A percentile compares a stretch with the other conserved stretches of the same genome.
These are phyloP conservation scores for Hormaphis cornu DNA, from an alignment of 1,140 invertebrate genomes.

Conservation along the genomic window DNA sequence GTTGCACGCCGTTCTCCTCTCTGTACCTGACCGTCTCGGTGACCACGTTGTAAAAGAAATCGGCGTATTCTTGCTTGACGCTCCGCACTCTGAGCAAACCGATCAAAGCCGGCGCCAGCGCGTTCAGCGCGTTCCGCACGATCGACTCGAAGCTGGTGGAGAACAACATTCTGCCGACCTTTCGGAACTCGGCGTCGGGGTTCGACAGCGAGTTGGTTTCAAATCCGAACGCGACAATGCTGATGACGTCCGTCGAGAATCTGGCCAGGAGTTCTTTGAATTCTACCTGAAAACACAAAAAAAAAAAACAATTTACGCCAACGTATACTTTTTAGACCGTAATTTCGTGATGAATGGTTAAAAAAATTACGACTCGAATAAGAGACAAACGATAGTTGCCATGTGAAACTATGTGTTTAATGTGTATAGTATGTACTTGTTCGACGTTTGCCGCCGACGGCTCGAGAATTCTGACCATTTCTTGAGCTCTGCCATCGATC, in stretches of 20 bases:
- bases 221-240: slow-evolving; percentile 38
- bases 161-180: slow-evolving; percentile 39
- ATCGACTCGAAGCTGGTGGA: slow-evolving; percentile 18
- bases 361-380: too few relatives aligned
- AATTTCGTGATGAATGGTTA: too few relatives aligned
- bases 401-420: too few relatives aligned
- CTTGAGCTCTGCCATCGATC: slow-evolving; percentile 38
- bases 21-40: slow-evolving; percentile 39
- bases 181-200: slow-evolving; percentile 47
- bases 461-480: slow-evolving; percentile 36
- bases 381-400: too few relatives aligned
- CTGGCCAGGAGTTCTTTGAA: slow-evolving; percentile 23
- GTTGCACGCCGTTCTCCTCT: slow-evolving; percentile 35
- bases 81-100: slow-evolving; percentile 13
- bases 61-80: slow-evolving; percentile 33
- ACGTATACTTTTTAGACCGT: background rate
- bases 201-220: slow-evolving; percentile 42
- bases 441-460: slow-evolving; percentile 29
- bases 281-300: background rate
- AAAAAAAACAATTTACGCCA: background rate
- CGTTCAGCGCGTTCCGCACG: slow-evolving; percentile 7
- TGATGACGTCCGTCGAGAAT: slow-evolving; percentile 38
- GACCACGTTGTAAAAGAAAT: slow-evolving; percentile 38
- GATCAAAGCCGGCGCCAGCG: slow-evolving; percentile 18
- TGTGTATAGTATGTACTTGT: slow-evolving; percentile 29